These are phyloP conservation scores for Corella eumyota DNA, from an alignment of 23 tunicate species.

Conservation along the genomic window DNA sequence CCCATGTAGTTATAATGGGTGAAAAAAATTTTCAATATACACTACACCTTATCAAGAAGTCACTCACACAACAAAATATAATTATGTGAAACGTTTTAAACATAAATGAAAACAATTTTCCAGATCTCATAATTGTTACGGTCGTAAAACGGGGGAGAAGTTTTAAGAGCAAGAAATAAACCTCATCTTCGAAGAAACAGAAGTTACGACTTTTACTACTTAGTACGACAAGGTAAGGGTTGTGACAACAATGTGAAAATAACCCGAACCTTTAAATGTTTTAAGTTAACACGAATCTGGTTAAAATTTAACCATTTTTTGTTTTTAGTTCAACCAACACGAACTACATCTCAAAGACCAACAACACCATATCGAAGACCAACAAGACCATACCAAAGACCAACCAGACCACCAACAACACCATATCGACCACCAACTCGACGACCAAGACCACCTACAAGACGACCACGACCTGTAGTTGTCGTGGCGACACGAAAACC, in stretches of 20 bases:
- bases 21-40: too few relatives aligned
- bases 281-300: not conserved
- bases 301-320: not conserved
- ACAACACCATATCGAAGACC: not conserved
- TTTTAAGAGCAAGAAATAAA: not conserved
- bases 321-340: not conserved
- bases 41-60: too few relatives aligned
- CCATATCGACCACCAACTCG: not conserved
- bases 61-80: too few relatives aligned
- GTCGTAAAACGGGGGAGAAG: conserved; percentile 16
- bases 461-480: not conserved
- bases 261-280: too few relatives aligned
- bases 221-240: not conserved
- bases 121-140: conserved; percentile 15
- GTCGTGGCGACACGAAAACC: not conserved
- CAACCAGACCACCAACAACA: conserved; percentile 1
- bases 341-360: not conserved
- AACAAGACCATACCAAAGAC: not conserved
- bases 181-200: conserved; percentile 9
- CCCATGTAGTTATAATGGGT: too few relatives aligned
- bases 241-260: too few relatives aligned
- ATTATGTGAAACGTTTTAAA: too few relatives aligned
- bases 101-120: too few relatives aligned
- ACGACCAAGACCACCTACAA: not conserved
- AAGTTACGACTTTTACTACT: conserved; percentile 14